These are phyloP conservation scores for Trissolcus japonicus DNA, from an alignment of 2,888 invertebrate species.

Conservation along the genomic window DNA sequence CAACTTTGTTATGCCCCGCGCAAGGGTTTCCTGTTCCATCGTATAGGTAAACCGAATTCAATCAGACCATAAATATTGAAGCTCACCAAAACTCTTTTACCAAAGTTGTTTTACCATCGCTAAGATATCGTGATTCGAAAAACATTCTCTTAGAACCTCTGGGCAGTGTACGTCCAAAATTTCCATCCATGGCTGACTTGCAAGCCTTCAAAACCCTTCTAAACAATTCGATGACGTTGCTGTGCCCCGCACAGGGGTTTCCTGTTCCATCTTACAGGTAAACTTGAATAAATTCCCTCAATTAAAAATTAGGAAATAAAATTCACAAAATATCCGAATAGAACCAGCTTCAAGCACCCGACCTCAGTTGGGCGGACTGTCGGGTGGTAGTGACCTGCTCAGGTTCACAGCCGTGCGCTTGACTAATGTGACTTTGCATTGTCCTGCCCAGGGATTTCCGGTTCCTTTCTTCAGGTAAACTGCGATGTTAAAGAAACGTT, in stretches of 20 bases:
- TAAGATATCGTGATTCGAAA: too few species aligned
- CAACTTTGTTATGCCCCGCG: conserved; percentile 78
- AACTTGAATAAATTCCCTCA: conserved; percentile 28
- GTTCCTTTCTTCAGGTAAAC: conserved; percentile 76
- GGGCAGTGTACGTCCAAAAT: conserved; percentile 81
- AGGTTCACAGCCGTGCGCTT: conserved; percentile 70
- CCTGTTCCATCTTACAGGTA: conserved; percentile 77
- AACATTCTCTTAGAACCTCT: conserved; percentile 77
- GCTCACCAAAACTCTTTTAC: background rate
- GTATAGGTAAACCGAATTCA: conserved; percentile 73
- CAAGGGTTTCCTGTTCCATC: conserved; percentile 77
- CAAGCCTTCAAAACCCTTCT: conserved; percentile 74
- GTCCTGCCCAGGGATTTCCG: conserved; percentile 84
- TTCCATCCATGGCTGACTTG: conserved; percentile 78
- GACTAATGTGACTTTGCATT: conserved; percentile 75
- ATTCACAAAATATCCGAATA: conserved; percentile 61
- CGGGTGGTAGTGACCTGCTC: conserved; percentile 72
- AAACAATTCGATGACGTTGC: conserved; percentile 75
- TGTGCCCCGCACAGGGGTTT: conserved; percentile 78
- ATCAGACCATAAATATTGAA: conserved; percentile 1
- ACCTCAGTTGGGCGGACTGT: conserved; percentile 77
- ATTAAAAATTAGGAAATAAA: background rate
- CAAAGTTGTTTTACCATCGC: too few species aligned
- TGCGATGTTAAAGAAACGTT: too few species aligned
- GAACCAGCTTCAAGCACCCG: conserved; percentile 80